Evolutionary conservation across 2,888 invertebrate genomes (phyloP), one percentile per base, ranked within the genome.

Genomic region (Erynnis tages): DNA sequence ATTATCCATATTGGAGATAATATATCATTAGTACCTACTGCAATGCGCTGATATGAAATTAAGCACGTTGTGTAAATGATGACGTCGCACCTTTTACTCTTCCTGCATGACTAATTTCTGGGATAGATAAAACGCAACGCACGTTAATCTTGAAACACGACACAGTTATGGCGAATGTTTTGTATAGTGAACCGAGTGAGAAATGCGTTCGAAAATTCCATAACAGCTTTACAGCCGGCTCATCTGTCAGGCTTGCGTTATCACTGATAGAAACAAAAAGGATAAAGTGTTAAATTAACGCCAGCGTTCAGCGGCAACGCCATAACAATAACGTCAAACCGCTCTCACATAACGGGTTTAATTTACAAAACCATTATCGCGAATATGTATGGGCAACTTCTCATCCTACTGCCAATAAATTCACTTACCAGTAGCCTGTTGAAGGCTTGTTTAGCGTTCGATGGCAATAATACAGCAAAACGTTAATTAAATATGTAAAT

Each of bases 401-500:
- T 70, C 73, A 60, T 66, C 54, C 66, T 63, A 57, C 58, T 65
- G 69, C 62, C 69, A 75, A 76, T 77, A 74, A 74, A 74, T 74
- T 69, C 65, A 76, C 66, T 77, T 74, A 73, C 64, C 69, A 67
- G 61, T 65, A 59, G 62, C 63, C 58, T 65, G 73, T 65, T 65
- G 64, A 60, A 62, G 62, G 58, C 54, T 58, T 68, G 62, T 71
- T 71, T 69, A 44, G 50, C 43, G 29, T 34, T 63, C 61, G 62
- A 54, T 58, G 59, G 52, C 63, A 70, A 76, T 74, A 64, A 67
- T 68, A 70, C 70, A 61, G 66, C 64, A 65, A 68, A 76, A 76
- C 64, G 71, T 73, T 81, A 78, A 76, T 79, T 74, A 74, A 71
- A 69, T 76, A 82, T 81, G 79, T 73, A 78, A 79, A 79, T 78